Conservation (phyloP, 2,113 vertebrate species). For the Sigmodon hispidus region DNA sequence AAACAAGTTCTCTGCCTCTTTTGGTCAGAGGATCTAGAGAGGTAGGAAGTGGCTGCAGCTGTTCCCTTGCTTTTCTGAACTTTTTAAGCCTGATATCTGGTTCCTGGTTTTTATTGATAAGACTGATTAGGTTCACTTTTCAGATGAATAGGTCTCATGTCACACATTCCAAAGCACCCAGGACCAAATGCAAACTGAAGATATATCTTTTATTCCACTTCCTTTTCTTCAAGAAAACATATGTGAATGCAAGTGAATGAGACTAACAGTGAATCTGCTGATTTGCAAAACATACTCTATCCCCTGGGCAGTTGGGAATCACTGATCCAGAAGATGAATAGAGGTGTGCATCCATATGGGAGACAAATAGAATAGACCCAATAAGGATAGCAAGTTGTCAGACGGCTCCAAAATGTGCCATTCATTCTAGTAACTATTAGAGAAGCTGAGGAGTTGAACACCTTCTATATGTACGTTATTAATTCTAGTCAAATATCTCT, state of each 20-base stretch:
- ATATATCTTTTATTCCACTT: not conserved
- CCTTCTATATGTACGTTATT: not conserved
- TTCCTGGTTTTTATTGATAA: no score
- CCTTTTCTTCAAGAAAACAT: constrained; percentile 6
- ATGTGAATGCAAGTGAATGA: not conserved
- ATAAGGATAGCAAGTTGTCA: not conserved
- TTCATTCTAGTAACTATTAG: not conserved
- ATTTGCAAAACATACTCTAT: not conserved
- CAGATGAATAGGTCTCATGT: not conserved
- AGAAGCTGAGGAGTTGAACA: not conserved
- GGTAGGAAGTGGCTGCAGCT: no score
- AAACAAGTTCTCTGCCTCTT: no score
- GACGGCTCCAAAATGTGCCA: constrained; percentile 22
- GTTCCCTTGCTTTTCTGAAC: no score
- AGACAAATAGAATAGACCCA: not conserved
- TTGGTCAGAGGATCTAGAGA: no score
- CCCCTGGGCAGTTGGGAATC: not conserved
- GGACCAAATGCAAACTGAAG: not conserved
- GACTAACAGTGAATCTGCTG: not conserved
- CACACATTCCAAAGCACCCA: not conserved
- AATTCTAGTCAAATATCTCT: constrained; percentile 17
- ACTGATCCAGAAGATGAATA: not conserved
- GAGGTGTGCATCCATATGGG: not conserved
- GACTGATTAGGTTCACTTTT: no score
- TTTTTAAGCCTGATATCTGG: no score